Evolutionary conservation across 2,888 invertebrate genomes (phyloP), one percentile per base, ranked within the genome.

Genomic region (Rhodophaea formosa): DNA sequence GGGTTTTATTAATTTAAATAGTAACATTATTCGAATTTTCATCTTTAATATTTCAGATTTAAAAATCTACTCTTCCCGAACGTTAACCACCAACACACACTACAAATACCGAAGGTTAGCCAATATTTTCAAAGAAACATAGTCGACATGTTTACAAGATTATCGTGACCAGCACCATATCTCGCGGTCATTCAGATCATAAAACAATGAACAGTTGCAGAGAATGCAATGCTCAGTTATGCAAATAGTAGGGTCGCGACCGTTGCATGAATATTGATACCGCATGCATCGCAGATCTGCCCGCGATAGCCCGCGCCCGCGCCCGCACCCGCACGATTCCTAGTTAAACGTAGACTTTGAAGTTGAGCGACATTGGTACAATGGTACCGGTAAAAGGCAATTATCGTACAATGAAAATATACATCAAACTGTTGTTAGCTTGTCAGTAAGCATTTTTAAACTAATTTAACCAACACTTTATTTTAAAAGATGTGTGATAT

Each of bases 261-360:
- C 89, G 84, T 78, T 79, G 83, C 85, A 90, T 90, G 90, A 88
- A 90, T 90, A 90, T 90, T 90, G 90, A 90, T 89, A 89, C 82
- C 81, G 85, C 86, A 85, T 87, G 86, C 86, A 89, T 89, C 81
- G 77, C 82, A 84, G 89, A 89, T 89, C 81, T 81, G 70, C 67
- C 74, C 68, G 62, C 77, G 88, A 89, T 88, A 88, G 80, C 76
- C 75, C 72, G 71, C 69, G 78, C 79, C 77, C 77, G 80, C 80
- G 82, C 84, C 83, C 80, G 79, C 76, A 78, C 76, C 69, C 69
- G 82, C 88, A 88, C 88, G 88, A 88, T 81, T 84, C 73, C 72
- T n/a, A 39, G n/a, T 39, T 39, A 23, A 23, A 23, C 5, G 23
- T 23, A 23, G 3, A 23, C 23, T 23, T 23, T n/a, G n/a, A 23